Base-by-base conservation (phyloP, 2,797 vertebrate species). In the Semaprochilodus insignis region DNA sequence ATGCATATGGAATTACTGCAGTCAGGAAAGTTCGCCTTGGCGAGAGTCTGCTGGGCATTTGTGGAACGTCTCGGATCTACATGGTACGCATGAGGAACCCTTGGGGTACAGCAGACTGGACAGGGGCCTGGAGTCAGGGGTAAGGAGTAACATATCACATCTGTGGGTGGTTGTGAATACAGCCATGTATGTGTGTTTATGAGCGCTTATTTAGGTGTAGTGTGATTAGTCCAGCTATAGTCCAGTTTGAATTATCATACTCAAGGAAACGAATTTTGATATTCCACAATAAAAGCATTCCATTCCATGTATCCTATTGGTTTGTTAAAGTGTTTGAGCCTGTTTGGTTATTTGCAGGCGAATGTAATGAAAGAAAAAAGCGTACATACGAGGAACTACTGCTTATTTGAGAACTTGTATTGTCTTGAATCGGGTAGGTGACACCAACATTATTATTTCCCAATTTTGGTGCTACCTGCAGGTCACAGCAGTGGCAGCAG, bases 71-170 rank as follows among this genome's bases (percentile, higher is more conserved):
- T 71, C 91, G 92, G 14, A 82, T 95, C 81, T 88, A 91, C 59
- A 92, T 96, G 93, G 90, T 96, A 82, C 93, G 95, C 74, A 93
- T 95, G 92, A 94, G 94, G 83, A 96, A 96, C 92, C 96, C 95
- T 0, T 96, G 96, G 93, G 96, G 95, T 52, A 95, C 92, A 31
- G 90, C 93, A 0, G 94, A 96, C 88, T 96, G 96, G 96, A 95
- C 90, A 1, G 95, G 95, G 0, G 89, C 94, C 84, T 96, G 96
- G 95, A 96, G 96, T 80, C 93, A 95, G 70, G 88, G 93, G 95
- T 96, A 86, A 93, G 91, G 80, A 13, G 19, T 55, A 16, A 54
- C 5, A 11, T 11, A 17, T 55, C 54, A 51, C 27, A 51, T 34
- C n/a, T 51, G 6, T 5, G 17, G 5, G 54, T 11, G 1, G 5